These are phyloP conservation scores for Philereme transversata DNA, from an alignment of 2,888 invertebrate species.

Conservation along the genomic window DNA sequence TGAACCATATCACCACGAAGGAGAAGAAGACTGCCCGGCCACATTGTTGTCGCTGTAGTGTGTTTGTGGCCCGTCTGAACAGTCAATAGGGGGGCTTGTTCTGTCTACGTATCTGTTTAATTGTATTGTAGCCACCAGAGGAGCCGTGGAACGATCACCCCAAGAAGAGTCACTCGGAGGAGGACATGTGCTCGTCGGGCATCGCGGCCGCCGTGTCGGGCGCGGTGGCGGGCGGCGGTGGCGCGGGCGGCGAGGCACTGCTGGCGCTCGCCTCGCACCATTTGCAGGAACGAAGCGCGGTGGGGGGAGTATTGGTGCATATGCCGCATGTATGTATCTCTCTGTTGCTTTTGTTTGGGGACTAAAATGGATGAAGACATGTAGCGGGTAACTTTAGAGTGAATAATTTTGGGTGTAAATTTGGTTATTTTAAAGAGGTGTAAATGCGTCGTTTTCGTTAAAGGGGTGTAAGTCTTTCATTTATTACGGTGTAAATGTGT, in stretches of 20 bases:
- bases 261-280: constrained; percentile 49
- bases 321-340: constrained; percentile 94
- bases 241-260: constrained; percentile 56
- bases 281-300: constrained; percentile 87
- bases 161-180: constrained; percentile 88
- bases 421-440: too few species aligned
- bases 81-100: too few species aligned
- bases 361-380: not conserved
- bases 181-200: constrained; percentile 61
- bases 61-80: too few species aligned
- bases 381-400: not conserved
- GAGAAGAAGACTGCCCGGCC: too few species aligned
- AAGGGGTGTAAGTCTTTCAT: too few species aligned
- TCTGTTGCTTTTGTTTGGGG: not conserved
- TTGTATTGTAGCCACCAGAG: constrained; percentile 59
- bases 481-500: too few species aligned
- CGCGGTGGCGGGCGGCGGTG: constrained; percentile 56
- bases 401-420: not conserved
- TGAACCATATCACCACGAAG: too few species aligned
- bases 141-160: constrained; percentile 86
- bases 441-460: too few species aligned
- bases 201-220: constrained; percentile 33
- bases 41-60: too few species aligned
- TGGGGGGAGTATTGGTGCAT: constrained; percentile 94
- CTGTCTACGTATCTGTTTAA: too few species aligned